phyloP scores from a whole-genome alignment of 2,888 invertebrate genomes.

The Sussaba pulchella region DNA sequence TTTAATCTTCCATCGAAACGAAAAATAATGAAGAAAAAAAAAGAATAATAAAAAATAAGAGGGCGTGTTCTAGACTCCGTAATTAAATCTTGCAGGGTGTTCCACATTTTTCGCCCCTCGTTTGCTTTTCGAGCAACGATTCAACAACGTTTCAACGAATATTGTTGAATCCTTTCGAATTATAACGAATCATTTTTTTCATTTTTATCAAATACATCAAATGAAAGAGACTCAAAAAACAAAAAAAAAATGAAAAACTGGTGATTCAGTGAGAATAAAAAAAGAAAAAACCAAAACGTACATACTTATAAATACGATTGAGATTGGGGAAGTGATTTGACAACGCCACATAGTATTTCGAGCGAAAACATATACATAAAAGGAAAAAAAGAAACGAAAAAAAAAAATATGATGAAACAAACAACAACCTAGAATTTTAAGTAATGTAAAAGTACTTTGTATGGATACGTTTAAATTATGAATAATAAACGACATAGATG shows the following conservation, averaged over 20 bases:
- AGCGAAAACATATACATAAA: constrained; percentile 28
- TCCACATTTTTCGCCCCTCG: constrained; percentile 26
- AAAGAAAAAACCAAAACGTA: too few relatives aligned
- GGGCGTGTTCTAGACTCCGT: constrained; percentile 22
- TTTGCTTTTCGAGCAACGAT: constrained; percentile 25
- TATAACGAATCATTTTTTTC: constrained; percentile 47
- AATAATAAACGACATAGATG: constrained; percentile 64
- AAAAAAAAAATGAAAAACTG: constrained; percentile 19
- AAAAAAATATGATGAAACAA: constrained; percentile 10
- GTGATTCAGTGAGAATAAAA: constrained; percentile 30
- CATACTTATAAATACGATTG: constrained; percentile 64
- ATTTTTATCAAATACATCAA: neutral
- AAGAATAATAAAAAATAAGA: constrained; percentile 23
- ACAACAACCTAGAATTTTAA: constrained; percentile 60
- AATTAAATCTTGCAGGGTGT: constrained; percentile 26
- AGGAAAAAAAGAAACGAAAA: constrained; percentile 34
- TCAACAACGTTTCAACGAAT: constrained; percentile 49
- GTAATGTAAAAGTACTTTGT: constrained; percentile 74
- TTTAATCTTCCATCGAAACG: constrained; percentile 1
- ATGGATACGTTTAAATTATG: constrained; percentile 72
- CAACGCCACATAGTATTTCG: constrained; percentile 75
- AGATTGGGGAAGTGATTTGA: constrained; percentile 70
- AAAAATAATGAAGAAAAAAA: constrained; percentile 6
- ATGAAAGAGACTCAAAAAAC: constrained; percentile 47
- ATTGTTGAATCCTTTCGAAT: constrained; percentile 40